Base-by-base conservation (phyloP, 2,797 vertebrate species). In the Epinephelus awoara region DNA sequence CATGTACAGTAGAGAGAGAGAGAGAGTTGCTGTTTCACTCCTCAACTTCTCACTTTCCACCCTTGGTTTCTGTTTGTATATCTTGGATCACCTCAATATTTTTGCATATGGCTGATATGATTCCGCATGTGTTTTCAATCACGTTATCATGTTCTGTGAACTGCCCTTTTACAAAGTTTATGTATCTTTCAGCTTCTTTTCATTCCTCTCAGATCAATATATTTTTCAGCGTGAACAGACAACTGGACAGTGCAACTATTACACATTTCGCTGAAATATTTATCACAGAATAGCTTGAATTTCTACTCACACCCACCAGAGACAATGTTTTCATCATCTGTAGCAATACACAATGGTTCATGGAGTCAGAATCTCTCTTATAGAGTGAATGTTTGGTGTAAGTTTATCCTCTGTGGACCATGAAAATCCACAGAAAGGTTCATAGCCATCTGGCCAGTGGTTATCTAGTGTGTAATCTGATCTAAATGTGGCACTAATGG, bases 51-150 rank as follows among this genome's bases (percentile, higher is more conserved):
- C 44, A 11, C 4, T 29, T 57, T 55, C 25, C 50, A 49, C 40
- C 40, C 76, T 1, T 9, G 72, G 40, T 7, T 9, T 47, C 46
- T 78, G 68, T 69, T 82, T 78, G 52, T 83, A 38, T 0, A 18
- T 65, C 18, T 82, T 75, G 63, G 65, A 61, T n/a, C 0, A 3
- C 23, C 5, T 63, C 38, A 1, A 55, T 77, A 61, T 79, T 75
- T 72, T 54, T 63, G 56, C 56, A 51, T 68, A 51, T 34, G 56
- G 52, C 40, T 34, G 58, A 75, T 54, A 42, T 47, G 56, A 77
- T 25, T 65, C 17, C 54, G 46, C 77, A 74, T 74, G 21, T 77
- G 75, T 47, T 85, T 85, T 64, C 52, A 77, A 42, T 85, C 42
- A 7, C n/a, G 58, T 49, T 2, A 75, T 61, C 51, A 55, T 52